A percentile compares a stretch with the other conserved stretches of the same genome.
Evolutionary conservation across 2,113 vertebrate genomes (phyloP).

Genomic region (Pitta sordida): DNA sequence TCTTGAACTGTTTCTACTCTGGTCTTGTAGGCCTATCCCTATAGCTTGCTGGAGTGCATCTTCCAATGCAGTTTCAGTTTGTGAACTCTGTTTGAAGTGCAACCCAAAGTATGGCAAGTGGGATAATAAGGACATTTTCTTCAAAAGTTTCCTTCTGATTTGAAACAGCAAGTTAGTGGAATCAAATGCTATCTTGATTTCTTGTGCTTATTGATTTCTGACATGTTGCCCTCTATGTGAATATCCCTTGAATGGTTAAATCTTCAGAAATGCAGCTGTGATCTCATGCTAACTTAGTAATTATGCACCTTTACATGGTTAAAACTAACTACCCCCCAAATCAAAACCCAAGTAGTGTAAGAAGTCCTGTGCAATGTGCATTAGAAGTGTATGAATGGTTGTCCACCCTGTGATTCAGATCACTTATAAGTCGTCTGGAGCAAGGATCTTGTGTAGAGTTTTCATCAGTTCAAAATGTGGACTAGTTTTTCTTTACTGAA

Average conservation of each 20-base stretch:
- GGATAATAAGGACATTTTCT: neutral
- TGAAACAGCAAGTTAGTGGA: neutral
- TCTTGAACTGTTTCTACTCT: neutral
- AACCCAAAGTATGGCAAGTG: neutral
- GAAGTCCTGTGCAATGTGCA: neutral
- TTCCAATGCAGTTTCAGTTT: neutral
- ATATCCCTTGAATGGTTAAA: neutral
- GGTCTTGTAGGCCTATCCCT: neutral
- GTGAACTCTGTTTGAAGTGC: neutral
- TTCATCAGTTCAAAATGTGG: neutral
- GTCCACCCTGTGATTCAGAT: neutral
- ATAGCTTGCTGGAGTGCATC: neutral
- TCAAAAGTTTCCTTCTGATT: neutral
- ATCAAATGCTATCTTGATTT: neutral
- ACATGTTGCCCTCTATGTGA: neutral
- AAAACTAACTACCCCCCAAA: neutral
- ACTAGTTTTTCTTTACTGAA: neutral
- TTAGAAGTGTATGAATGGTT: neutral
- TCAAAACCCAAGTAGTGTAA: neutral
- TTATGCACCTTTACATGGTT: neutral
- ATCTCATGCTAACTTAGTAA: neutral
- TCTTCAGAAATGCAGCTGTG: neutral
- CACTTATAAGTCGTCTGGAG: neutral
- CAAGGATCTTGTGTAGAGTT: neutral
- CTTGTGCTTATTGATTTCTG: neutral